Evolutionary conservation across 2,797 vertebrate species (phyloP).

Genomic region (Rhyacichthys aspro): DNA sequence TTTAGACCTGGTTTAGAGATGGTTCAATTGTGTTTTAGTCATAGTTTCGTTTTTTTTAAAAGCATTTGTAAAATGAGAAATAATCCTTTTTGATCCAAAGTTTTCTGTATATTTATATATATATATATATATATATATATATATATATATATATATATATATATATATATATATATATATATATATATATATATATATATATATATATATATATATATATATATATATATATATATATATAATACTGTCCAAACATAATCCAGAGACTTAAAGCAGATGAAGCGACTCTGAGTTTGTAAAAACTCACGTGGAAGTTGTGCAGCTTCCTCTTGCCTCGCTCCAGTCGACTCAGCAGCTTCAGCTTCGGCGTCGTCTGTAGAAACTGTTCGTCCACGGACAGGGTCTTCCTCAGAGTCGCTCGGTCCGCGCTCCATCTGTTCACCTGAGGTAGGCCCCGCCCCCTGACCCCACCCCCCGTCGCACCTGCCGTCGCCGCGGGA

Average conservation of each 20-base stretch:
- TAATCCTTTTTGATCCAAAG: no score
- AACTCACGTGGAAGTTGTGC: conserved; percentile 83
- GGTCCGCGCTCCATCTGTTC: conserved; percentile 12
- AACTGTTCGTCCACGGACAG: conserved; percentile 79
- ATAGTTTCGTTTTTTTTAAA: background rate
- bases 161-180: no score
- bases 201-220: no score
- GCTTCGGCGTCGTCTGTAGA: conserved; percentile 72
- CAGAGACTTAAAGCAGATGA: no score
- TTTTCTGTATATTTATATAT: no score
- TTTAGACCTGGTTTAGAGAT: background rate
- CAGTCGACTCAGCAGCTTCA: conserved; percentile 72
- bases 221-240: no score
- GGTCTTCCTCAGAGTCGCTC: conserved; percentile 79
- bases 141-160: no score
- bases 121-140: no score
- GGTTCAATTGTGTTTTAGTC: background rate
- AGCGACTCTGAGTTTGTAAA: no score
- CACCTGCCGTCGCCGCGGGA: conserved; percentile 24
- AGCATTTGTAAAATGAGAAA: no score
- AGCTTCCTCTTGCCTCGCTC: conserved; percentile 78
- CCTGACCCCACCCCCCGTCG: conserved; percentile 17
- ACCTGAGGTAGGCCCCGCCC: conserved; percentile 20
- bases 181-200: no score
- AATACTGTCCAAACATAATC: no score